Evolutionary conservation across 2,797 vertebrate species (phyloP).

Genomic region (Pangasius mekongensis): DNA sequence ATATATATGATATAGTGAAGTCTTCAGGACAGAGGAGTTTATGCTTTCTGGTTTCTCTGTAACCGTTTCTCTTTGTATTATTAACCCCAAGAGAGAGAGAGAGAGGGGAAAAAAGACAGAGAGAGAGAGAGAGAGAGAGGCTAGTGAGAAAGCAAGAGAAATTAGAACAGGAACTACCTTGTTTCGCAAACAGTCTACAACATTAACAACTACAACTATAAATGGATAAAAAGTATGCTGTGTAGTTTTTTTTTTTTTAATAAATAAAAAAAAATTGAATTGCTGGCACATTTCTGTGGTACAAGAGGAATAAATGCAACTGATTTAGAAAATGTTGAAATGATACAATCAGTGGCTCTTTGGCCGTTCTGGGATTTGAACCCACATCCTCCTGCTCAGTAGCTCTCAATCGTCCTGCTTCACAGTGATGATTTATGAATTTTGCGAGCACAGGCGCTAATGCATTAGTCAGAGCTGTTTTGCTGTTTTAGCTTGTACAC

Average conservation of each 20-base stretch:
- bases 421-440: slow-evolving; percentile 1
- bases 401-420: not conserved
- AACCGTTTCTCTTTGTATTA: not conserved
- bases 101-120: not conserved
- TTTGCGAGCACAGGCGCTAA: not conserved
- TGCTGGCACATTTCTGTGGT: not conserved
- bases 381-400: not conserved
- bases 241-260: not conserved
- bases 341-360: not conserved
- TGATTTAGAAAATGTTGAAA: not conserved
- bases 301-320: not conserved
- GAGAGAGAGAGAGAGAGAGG: not conserved
- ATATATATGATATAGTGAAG: not conserved
- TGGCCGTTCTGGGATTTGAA: not conserved
- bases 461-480: slow-evolving; percentile 1
- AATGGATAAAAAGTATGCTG: not conserved
- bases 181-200: not conserved
- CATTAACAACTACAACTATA: not conserved
- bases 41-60: not conserved
- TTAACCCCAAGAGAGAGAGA: not conserved
- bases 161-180: not conserved
- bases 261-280: not conserved
- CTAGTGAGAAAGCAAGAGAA: not conserved
- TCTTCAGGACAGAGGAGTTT: not conserved
- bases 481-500: slow-evolving; percentile 3